phyloP scores from a whole-genome alignment of 1,140 invertebrate species.

The Gryllus bimaculatus region DNA sequence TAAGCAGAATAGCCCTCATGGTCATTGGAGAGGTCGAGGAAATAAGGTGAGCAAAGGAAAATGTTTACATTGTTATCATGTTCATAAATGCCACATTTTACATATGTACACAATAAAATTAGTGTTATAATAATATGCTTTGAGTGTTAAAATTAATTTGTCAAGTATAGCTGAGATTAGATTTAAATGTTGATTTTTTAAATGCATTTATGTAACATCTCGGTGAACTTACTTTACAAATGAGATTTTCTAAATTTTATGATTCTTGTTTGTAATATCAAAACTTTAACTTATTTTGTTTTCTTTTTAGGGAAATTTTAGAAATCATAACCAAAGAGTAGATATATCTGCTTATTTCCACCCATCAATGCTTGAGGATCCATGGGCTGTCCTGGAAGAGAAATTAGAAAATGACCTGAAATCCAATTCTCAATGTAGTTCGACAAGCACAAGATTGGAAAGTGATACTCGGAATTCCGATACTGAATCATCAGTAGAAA shows the following conservation, averaged over 20 bases:
- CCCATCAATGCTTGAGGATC: constrained; percentile 20
- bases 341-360: constrained; percentile 18
- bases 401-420: background rate
- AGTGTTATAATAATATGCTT: background rate
- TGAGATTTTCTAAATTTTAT: background rate
- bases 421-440: background rate
- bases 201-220: background rate
- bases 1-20: background rate
- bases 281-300: background rate
- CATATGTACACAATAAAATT: background rate
- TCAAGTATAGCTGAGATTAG: background rate
- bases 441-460: background rate
- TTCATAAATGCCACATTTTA: background rate
- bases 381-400: constrained; percentile 19
- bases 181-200: background rate
- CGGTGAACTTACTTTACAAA: background rate
- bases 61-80: background rate
- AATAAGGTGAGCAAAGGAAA: background rate
- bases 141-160: background rate
- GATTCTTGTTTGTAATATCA: background rate
- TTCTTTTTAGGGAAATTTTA: constrained; percentile 2
- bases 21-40: background rate
- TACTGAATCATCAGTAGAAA: background rate
- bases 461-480: background rate
- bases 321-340: background rate